A percentile compares a stretch with the other conserved stretches of the same genome.
Conservation (phyloP, 2,113 vertebrate species). For the Centropus unirufus region DNA sequence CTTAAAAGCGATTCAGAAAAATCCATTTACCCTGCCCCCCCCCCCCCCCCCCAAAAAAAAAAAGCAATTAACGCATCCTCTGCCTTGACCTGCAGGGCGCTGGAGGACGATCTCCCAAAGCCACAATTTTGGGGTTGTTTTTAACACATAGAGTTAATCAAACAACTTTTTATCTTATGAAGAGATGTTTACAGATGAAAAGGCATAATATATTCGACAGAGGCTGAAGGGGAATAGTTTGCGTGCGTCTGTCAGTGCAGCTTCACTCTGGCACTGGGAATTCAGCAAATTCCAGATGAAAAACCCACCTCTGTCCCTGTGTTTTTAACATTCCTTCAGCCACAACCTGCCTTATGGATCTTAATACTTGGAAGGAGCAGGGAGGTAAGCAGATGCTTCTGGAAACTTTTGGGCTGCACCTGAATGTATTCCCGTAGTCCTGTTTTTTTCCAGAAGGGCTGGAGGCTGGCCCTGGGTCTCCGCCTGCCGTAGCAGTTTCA, state of each 20-base stretch:
- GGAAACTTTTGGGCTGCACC: background rate
- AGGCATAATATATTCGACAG: constrained; percentile 65
- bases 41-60: background rate
- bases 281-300: constrained; percentile 60
- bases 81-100: background rate
- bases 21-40: background rate
- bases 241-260: constrained; percentile 53
- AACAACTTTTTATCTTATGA: constrained; percentile 66
- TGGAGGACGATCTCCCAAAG: constrained; percentile 52
- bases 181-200: constrained; percentile 76
- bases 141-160: constrained; percentile 60
- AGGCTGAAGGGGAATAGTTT: constrained; percentile 55
- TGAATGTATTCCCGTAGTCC: constrained; percentile 50
- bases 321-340: constrained; percentile 53
- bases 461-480: background rate
- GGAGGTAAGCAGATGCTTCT: background rate
- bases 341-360: constrained; percentile 66
- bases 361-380: constrained; percentile 12
- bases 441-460: constrained; percentile 31
- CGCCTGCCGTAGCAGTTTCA: background rate
- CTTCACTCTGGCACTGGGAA: constrained; percentile 50
- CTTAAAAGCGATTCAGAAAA: background rate
- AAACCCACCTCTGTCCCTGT: constrained; percentile 37
- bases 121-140: background rate
- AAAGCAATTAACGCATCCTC: background rate